Evolutionary conservation across 2,888 invertebrate genomes (phyloP).

Genomic region (Drosophila niveifrons): DNA sequence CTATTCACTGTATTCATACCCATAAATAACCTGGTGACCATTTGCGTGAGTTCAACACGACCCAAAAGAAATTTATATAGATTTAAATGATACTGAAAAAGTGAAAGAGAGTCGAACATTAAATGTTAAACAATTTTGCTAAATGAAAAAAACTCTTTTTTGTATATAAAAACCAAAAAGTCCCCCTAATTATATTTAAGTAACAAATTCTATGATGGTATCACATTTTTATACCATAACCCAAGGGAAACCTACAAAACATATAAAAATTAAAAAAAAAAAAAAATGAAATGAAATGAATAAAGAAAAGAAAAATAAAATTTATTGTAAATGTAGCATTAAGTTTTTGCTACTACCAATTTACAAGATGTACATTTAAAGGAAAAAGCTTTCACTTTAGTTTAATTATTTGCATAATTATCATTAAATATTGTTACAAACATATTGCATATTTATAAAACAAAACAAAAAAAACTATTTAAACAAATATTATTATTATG

Average conservation of each 20-base stretch:
- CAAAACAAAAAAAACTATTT: conserved; percentile 49
- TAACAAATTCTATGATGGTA: conserved; percentile 50
- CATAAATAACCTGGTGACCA: conserved; percentile 15
- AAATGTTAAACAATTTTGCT: conserved; percentile 62
- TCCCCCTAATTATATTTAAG: conserved; percentile 59
- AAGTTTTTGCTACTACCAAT: conserved; percentile 81
- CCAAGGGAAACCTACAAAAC: conserved; percentile 32
- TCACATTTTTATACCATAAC: conserved; percentile 70
- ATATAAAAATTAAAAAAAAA: conserved; percentile 27
- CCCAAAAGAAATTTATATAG: conserved; percentile 15
- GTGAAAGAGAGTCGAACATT: conserved; percentile 55
- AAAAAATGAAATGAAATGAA: conserved; percentile 27
- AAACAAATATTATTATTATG: conserved; percentile 67
- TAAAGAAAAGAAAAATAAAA: conserved; percentile 35
- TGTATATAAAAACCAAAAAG: conserved; percentile 68
- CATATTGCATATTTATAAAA: conserved; percentile 78
- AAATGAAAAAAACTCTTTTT: conserved; percentile 28
- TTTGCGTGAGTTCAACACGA: conserved; percentile 25
- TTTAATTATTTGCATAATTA: conserved; percentile 79
- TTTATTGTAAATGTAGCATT: conserved; percentile 73
- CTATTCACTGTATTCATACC: conserved; percentile 2
- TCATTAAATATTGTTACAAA: conserved; percentile 75
- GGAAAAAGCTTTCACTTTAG: conserved; percentile 80
- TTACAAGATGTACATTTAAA: conserved; percentile 77
- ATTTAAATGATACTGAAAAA: conserved; percentile 15